Base-by-base conservation (phyloP, 2,113 vertebrate species). In the Thunnus thynnus region DNA sequence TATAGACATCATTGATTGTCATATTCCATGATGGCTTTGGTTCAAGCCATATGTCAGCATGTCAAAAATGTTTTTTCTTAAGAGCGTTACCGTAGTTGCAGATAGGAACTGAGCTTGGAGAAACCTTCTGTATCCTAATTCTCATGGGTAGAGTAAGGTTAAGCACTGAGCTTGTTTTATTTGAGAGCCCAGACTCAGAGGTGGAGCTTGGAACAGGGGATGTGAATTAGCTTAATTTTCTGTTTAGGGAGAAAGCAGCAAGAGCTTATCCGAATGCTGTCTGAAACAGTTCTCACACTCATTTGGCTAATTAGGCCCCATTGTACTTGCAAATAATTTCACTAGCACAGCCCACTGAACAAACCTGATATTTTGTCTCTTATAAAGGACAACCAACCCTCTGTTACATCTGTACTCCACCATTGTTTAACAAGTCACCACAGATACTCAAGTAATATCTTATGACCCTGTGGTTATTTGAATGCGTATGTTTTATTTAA, bases 241-340 rank as follows among this genome's bases (percentile, higher is more conserved):
- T 80, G 50, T 79, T 78, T 46, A 55, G 51, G 20, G 36, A 46
- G 58, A 77, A 58, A 46, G 1, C n/a, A 63, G 36, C 30, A 27
- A 54, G 52, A 51, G 65, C 62, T 73, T 51, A 67, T 79, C 30
- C 3, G 5, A 70, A 55, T 57, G 48, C 22, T 70, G 41, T 69
- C 46, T 77, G 50, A 65, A 56, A 74, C 50, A 69, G 36, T 46
- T 85, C 56, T 74, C 22, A n/a, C 18, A 72, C 69, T 83, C 22
- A 3, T 81, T 84, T 77, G 32, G 47, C n/a, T 89, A 83, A 89
- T 77, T 83, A 63, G 73, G 58, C 63, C 54, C 13, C 60, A 51
- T 62, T 80, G 58, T 83, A 82, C 61, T 80, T 88, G 65, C 69
- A 83, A 90, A 85, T 67, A 62, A 80, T 76, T 66, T 41, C 44